Evolutionary conservation across 2,113 vertebrate genomes (phyloP), one percentile per base, ranked within the genome.

Genomic region (Myxocyprinus asiaticus): DNA sequence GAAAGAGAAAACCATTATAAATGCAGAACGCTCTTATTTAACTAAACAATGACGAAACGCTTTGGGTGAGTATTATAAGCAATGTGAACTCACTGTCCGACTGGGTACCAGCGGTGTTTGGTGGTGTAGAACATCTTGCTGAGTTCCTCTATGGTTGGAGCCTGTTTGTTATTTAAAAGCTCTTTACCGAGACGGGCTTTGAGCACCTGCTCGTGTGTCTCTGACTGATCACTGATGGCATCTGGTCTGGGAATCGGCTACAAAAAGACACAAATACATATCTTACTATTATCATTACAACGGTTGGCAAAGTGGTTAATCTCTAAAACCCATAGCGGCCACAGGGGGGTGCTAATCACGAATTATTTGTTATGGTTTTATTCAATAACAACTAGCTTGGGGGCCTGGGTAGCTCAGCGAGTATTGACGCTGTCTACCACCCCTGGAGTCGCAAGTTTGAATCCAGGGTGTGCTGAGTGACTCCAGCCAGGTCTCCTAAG

Each of bases 101-200:
- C 64, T 17, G 97, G 97, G 88, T 96, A 98, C 97, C 97, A 99
- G 4, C 93, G 93, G 84, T 99, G 98, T 87, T 99, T 99, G 5
- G 97, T 98, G 74, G 98, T 99, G 83, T 95, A 97, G 84, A 99
- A 99, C 95, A 98, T 96, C 87, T 96, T 97, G 88, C 95, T 96
- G 74, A 99, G 95, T 78, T 97, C 92, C 85, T 99, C 97, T 43
- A 94, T 92, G 72, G 93, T 94, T 51, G 94, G 93, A n/a, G 91
- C 93, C 14, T 66, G 72, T 1, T 87, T 85, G 47, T 88, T 77
- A 22, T 79, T 84, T 3, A 93, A 80, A 53, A 90, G 79, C 22
- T 92, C 89, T 56, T 88, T 92, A 83, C 89, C 88, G 43, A 99
- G 83, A 84, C 91, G 94, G 73, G 91, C 89, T 91, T 96, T 98